A percentile compares a stretch with the other conserved stretches of the same genome.
phyloP scores from a whole-genome alignment of 2,888 invertebrate genomes.

The Agrenia bidenticulata region DNA sequence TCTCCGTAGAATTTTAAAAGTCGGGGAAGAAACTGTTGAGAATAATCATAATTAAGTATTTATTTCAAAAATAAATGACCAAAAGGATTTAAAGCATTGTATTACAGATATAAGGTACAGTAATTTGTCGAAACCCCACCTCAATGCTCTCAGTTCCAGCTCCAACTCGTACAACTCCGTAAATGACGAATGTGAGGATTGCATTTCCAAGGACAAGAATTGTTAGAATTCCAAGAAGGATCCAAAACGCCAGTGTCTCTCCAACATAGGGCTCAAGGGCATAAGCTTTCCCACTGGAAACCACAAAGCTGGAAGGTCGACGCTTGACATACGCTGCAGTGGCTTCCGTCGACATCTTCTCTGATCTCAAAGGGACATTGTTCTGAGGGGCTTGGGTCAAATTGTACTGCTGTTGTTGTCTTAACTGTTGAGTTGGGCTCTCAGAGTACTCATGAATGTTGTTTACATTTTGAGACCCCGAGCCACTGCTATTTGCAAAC shows the following conservation, averaged over 20 bases:
- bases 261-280: constrained; percentile 44
- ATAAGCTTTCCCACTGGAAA: constrained; percentile 43
- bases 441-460: constrained; percentile 8
- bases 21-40: constrained; percentile 62
- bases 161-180: constrained; percentile 76
- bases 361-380: background rate
- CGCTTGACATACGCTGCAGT: constrained; percentile 6
- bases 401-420: constrained; percentile 6
- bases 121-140: too few species aligned
- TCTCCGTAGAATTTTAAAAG: constrained; percentile 77
- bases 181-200: constrained; percentile 74
- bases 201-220: constrained; percentile 74
- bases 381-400: background rate
- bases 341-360: background rate
- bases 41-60: constrained; percentile 5
- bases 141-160: constrained; percentile 81
- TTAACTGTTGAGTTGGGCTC: constrained; percentile 1
- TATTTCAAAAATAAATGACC: background rate
- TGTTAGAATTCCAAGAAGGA: constrained; percentile 68
- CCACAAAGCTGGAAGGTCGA: constrained; percentile 40
- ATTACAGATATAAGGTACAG: too few species aligned
- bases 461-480: constrained; percentile 11
- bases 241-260: constrained; percentile 74
- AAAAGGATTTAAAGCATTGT: too few species aligned
- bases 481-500: constrained; percentile 31